Evolutionary conservation across 2,888 invertebrate genomes (phyloP), one percentile per base, ranked within the genome.

Genomic region (Heliconius aoede): DNA sequence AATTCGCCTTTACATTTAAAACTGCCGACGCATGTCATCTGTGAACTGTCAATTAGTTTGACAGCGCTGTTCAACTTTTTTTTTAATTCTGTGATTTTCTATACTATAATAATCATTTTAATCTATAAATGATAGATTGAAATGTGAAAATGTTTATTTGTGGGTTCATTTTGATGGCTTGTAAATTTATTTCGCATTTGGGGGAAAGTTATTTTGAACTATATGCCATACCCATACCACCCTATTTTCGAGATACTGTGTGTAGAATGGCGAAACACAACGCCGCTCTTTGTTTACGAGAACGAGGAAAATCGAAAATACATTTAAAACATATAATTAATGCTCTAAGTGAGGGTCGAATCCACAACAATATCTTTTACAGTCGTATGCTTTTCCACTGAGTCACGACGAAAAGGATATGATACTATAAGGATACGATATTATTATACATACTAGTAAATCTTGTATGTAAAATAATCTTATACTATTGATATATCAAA

Each of bases 41-140:
- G 60, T 26, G 72, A 24, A 24, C 60, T 72, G 72, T 72, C 72
- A 72, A 72, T 72, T 72, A 72, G 40, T 58, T 58, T 18, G 72
- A 61, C 72, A 72, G 60, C 60, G 32, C 24, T 21, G 60, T 40
- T 58, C 60, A 90, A 93, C 93, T 28, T 40, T 26, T 28, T 68
- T 30, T 28, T 30, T 30, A 28, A 46, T 67, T 69, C 8, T 55
- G 32, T 55, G 30, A 13, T 30, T 21, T 51, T 55, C 13, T 15
- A 8, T 24, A 15, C 15, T 28, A 24, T 32, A 15, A n/a, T 69
- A 55, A 3, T 55, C 30, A 24, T 65, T 51, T 55, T 24, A n/a
- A 55, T 24, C 30, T 15, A 30, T 30, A 55, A 69, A 32, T 9
- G 30, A 15, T 24, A 40, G 11, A 24, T 5, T 5, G 4, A n/a